These are phyloP conservation scores for Conger conger DNA, from an alignment of 2,113 vertebrate genomes.

Conservation along the genomic window DNA sequence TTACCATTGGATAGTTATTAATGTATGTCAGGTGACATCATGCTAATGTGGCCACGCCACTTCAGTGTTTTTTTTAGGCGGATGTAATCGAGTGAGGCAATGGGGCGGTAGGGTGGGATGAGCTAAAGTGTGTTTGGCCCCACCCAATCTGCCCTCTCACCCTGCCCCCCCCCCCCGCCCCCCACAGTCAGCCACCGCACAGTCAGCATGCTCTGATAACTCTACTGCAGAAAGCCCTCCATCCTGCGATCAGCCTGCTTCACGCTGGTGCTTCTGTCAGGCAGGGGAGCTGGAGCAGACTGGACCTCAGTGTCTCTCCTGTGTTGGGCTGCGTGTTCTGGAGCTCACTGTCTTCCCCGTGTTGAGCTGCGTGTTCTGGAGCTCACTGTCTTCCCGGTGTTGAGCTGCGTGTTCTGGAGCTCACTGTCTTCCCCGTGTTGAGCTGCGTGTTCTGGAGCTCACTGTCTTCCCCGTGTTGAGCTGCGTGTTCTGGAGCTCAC, in stretches of 20 bases:
- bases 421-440: no score
- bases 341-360: neutral
- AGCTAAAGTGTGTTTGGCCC: no score
- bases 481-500: neutral
- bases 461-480: no score
- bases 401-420: neutral
- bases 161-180: no score
- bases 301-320: no score
- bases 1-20: neutral
- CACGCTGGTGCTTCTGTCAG: neutral
- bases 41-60: no score
- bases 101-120: no score
- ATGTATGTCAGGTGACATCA: neutral
- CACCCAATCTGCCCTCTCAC: neutral
- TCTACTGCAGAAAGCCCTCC: neutral
- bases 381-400: no score
- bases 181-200: no score
- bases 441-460: neutral
- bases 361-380: neutral
- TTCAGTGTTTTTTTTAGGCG: no score
- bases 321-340: neutral
- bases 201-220: neutral
- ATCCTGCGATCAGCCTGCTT: neutral
- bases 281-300: no score
- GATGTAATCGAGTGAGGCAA: no score